Base-by-base conservation (phyloP, 2,888 invertebrate genomes). In the Phengaris alcon region DNA sequence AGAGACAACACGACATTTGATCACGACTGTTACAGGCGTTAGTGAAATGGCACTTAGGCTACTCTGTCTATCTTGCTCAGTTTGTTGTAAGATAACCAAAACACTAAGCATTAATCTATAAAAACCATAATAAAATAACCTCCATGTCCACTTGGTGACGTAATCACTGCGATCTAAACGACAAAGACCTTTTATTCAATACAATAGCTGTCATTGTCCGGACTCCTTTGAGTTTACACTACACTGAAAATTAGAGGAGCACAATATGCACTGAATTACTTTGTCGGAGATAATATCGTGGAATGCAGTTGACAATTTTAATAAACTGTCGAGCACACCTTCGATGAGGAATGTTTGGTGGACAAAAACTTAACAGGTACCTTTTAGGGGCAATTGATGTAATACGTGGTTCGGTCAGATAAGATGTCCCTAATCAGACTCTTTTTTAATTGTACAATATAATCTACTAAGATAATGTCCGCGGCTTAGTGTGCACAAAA, bases 251-350 rank as follows among this genome's bases (percentile, higher is more conserved):
- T 91, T 90, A 84, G 88, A 93, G 93, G 90, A 85, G 84, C 83
- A 90, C 90, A 90, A 90, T 88, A 88, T 87, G 87, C 84, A 86
- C 86, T 84, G 87, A 83, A 87, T 87, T 84, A 86, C 87, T 90
- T 85, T 87, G 90, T 86, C 92, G 91, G 91, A 84, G 77, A 84
- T 76, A 69, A 87, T 90, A 91, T 90, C 86, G 90, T 79, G 88
- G 90, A 87, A 90, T 91, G 93, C 84, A 87, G 88, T 87, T 91
- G 93, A 91, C 93, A 91, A 90, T 91, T 91, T 87, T 86, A 85
- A 89, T 91, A 93, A 90, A 87, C 90, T 89, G 90, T 90, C 83
- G 79, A 78, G 78, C 48, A 48, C 48, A 15, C 69, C n/a, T 57
- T 57, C 57, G 74, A 75, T 7, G 10, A 68, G 69, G 48, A 48